phyloP scores from a whole-genome alignment of 2,113 vertebrate species.

The Nestor notabilis region DNA sequence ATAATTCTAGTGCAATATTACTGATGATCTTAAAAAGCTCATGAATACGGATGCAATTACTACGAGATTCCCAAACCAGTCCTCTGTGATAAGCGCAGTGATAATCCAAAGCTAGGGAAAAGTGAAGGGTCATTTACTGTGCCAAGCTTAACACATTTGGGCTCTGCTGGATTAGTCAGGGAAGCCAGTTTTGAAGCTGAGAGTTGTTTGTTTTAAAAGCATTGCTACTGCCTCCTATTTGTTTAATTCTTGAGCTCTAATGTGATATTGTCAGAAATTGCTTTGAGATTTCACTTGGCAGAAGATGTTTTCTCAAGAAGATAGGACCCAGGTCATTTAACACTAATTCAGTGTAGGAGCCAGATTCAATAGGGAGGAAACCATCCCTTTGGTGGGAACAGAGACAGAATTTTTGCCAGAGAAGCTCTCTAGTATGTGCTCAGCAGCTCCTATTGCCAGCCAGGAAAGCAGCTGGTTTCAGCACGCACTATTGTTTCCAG shows the following conservation, averaged over 20 bases:
- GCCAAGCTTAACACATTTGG: conserved; percentile 54
- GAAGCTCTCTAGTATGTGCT: not conserved
- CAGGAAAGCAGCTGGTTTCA: conserved; percentile 63
- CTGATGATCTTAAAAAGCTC: conserved; percentile 16
- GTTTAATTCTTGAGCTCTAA: conserved; percentile 54
- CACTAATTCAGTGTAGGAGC: not conserved
- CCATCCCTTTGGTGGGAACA: not conserved
- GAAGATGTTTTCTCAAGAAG: conserved; percentile 26
- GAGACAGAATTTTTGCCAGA: conserved; percentile 21
- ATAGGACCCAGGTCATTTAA: conserved; percentile 40
- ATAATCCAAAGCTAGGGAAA: conserved; percentile 37
- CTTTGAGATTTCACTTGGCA: conserved; percentile 31
- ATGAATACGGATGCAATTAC: conserved; percentile 7
- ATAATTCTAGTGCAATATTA: not conserved
- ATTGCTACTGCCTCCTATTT: conserved; percentile 57
- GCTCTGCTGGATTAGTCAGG: conserved; percentile 33
- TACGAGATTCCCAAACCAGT: not conserved
- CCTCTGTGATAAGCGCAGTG: conserved; percentile 5
- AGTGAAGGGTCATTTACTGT: conserved; percentile 54
- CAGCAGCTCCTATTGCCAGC: not conserved
- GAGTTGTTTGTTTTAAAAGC: conserved; percentile 63
- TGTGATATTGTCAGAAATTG: conserved; percentile 40
- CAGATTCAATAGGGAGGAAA: not conserved
- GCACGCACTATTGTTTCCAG: conserved; percentile 59
- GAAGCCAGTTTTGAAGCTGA: conserved; percentile 56